Percentiles rank a stretch among this genome's conserved stretches.
Evolutionary conservation across 2,797 vertebrate genomes (phyloP).

Genomic region (Spinus pinus): DNA sequence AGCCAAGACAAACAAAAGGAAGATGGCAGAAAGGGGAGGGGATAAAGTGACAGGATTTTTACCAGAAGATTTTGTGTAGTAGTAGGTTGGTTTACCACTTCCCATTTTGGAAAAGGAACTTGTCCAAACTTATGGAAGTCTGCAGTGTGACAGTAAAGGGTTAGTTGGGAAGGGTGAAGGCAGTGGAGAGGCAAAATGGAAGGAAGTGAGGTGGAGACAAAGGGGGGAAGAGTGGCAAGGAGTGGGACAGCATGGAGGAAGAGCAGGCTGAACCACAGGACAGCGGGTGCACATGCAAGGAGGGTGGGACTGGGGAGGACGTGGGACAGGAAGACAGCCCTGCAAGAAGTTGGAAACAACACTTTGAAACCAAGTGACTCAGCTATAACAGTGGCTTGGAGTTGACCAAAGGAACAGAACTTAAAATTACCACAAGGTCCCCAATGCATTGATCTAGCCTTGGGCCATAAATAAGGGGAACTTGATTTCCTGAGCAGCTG

Average conservation of each 20-base stretch:
- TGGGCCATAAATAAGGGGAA: background rate
- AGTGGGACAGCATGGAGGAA: background rate
- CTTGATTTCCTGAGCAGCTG: background rate
- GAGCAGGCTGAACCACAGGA: background rate
- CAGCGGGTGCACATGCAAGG: background rate
- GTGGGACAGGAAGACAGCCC: constrained; percentile 30
- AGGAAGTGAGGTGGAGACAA: constrained; percentile 41
- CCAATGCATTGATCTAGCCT: background rate
- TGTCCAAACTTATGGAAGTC: background rate
- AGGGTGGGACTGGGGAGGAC: constrained; percentile 29
- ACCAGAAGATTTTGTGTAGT: background rate
- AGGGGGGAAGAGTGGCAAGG: background rate
- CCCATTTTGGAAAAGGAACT: background rate
- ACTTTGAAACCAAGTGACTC: constrained; percentile 7
- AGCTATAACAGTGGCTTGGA: background rate
- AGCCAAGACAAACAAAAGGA: constrained; percentile 3
- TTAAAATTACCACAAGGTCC: background rate
- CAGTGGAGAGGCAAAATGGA: background rate
- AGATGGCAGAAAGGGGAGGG: background rate
- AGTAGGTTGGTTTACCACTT: background rate
- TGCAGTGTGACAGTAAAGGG: background rate
- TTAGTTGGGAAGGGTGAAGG: constrained; percentile 7
- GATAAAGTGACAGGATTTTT: background rate
- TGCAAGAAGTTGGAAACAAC: constrained; percentile 21
- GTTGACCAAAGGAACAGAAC: background rate